These are phyloP conservation scores for Hestina assimilis DNA, from an alignment of 1,140 invertebrate species.

Conservation along the genomic window DNA sequence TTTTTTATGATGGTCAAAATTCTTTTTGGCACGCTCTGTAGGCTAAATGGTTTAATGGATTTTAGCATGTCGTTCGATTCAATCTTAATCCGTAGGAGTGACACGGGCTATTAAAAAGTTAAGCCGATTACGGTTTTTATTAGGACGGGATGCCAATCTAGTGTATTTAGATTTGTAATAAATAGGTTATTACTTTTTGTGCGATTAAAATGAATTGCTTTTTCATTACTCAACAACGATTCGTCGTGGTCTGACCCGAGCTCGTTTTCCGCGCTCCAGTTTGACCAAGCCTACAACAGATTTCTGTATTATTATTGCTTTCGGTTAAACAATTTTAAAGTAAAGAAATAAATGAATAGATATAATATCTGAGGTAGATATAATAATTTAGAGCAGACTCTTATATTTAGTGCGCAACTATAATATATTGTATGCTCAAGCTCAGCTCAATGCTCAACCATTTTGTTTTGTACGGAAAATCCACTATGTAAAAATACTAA, in stretches of 20 bases:
- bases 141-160: too few species aligned
- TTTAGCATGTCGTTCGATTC: too few species aligned
- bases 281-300: background rate
- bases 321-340: background rate
- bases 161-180: background rate
- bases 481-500: background rate
- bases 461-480: background rate
- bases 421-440: too few species aligned
- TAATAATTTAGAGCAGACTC: too few species aligned
- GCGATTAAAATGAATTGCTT: background rate
- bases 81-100: too few species aligned
- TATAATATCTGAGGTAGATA: too few species aligned
- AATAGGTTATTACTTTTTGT: background rate
- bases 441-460: too few species aligned
- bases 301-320: background rate
- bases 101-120: too few species aligned
- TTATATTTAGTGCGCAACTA: too few species aligned
- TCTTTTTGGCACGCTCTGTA: background rate
- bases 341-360: background rate
- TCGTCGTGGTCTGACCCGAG: conserved; percentile 2
- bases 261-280: background rate
- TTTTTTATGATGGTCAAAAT: conserved; percentile 1
- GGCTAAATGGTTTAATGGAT: too few species aligned
- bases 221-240: conserved; percentile 10
- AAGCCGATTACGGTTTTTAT: too few species aligned